These are phyloP conservation scores for Drosophila mayri DNA, from an alignment of 1,140 invertebrate species.

Conservation along the genomic window DNA sequence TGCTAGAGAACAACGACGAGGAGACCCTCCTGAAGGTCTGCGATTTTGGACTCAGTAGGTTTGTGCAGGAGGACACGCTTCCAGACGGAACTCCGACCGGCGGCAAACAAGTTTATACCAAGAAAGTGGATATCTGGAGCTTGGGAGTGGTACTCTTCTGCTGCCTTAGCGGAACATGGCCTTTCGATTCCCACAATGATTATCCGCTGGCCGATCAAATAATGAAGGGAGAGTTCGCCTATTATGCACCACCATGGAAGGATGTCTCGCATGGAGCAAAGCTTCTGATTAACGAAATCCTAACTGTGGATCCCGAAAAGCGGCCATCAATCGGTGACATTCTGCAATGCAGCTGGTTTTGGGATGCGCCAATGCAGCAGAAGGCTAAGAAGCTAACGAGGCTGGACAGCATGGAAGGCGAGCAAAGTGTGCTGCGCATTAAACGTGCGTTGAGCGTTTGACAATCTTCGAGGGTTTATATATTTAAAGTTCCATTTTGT, in stretches of 20 bases:
- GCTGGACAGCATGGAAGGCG: constrained; percentile 55
- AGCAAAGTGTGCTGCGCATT: constrained; percentile 60
- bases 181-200: constrained; percentile 88
- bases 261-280: constrained; percentile 88
- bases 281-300: constrained; percentile 89
- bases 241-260: constrained; percentile 87
- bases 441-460: constrained; percentile 52
- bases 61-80: constrained; percentile 90
- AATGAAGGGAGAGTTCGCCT: constrained; percentile 87
- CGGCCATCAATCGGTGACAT: constrained; percentile 90
- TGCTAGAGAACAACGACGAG: constrained; percentile 88
- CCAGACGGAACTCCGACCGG: constrained; percentile 93
- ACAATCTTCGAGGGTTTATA: neutral
- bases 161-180: constrained; percentile 87
- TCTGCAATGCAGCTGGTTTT: constrained; percentile 90
- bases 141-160: constrained; percentile 94
- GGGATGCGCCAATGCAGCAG: constrained; percentile 74
- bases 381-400: constrained; percentile 76
- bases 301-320: constrained; percentile 89
- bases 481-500: neutral
- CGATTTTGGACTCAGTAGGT: constrained; percentile 95
- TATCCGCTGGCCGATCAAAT: constrained; percentile 88
- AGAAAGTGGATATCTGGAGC: constrained; percentile 95
- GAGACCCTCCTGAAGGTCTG: constrained; percentile 92
- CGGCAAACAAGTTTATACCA: constrained; percentile 89